phyloP scores from a whole-genome alignment of 2,888 invertebrate genomes.

The Strigamia maritima region DNA sequence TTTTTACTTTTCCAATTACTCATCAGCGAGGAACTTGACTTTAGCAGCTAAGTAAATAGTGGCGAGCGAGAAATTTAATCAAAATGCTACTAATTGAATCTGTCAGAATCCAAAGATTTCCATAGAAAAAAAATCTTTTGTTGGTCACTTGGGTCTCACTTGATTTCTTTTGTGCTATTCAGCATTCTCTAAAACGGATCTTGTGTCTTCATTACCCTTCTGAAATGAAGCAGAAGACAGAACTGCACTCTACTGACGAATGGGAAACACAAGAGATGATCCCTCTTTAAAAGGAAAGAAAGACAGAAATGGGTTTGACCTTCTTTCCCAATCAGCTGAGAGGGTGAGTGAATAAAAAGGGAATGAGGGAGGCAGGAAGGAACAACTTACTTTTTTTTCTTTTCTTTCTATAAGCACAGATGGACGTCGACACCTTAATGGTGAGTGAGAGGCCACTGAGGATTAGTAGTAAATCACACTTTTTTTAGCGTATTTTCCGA shows the following conservation, averaged over 20 bases:
- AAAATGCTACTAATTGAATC: neutral
- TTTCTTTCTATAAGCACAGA: neutral
- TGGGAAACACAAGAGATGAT: neutral
- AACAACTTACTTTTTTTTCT: neutral
- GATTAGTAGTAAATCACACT: neutral
- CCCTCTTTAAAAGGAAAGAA: neutral
- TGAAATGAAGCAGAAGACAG: constrained; percentile 16
- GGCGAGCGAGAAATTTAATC: neutral
- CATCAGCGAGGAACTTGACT: neutral
- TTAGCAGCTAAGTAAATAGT: neutral
- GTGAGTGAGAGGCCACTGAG: constrained; percentile 1
- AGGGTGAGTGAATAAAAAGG: constrained; percentile 4
- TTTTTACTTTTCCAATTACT: neutral
- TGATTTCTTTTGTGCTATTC: neutral
- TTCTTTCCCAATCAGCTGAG: constrained; percentile 12
- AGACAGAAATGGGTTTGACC: constrained; percentile 13
- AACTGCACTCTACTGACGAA: neutral
- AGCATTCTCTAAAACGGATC: neutral
- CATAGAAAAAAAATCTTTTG: neutral
- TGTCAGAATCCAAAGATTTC: neutral
- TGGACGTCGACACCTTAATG: constrained; percentile 20
- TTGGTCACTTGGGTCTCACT: neutral
- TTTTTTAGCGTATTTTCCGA: neutral
- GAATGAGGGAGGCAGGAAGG: neutral
- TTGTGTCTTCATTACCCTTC: neutral